Conservation (phyloP, 2,113 vertebrate genomes). For the Ardeotis arabs region DNA sequence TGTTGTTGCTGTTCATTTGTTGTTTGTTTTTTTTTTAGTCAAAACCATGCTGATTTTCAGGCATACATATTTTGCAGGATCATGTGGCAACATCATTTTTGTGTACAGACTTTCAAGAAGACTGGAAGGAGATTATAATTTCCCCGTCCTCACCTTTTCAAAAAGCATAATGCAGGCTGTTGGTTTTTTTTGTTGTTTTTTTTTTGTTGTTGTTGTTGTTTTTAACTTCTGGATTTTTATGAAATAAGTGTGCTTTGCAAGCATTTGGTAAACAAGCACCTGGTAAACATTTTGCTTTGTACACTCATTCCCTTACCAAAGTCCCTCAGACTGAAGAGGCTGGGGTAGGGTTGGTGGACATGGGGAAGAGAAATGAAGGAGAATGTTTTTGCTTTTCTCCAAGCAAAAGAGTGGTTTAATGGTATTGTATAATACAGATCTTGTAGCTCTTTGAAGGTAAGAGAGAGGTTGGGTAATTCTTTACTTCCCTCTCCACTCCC, state of each 20-base stretch:
- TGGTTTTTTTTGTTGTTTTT: too few species aligned
- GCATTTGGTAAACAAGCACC: neutral
- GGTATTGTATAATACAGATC: neutral
- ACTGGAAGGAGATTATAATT: neutral
- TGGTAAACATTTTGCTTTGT: neutral
- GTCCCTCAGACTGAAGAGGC: neutral
- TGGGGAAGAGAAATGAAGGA: neutral
- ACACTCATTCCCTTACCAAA: neutral
- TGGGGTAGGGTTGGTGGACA: neutral
- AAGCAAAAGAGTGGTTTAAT: neutral
- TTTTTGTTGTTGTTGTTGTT: too few species aligned
- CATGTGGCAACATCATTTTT: neutral
- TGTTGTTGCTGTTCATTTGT: neutral
- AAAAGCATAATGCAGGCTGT: neutral
- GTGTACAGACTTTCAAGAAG: neutral
- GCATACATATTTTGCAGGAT: neutral
- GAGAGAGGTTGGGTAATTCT: neutral
- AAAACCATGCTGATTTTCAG: neutral
- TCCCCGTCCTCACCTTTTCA: neutral
- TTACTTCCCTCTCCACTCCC: accelerated
- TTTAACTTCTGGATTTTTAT: neutral
- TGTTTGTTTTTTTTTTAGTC: neutral
- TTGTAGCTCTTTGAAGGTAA: neutral
- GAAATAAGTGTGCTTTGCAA: neutral
- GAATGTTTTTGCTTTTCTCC: neutral